A percentile compares a stretch with the other conserved stretches of the same genome.
phyloP scores from a whole-genome alignment of 2,888 invertebrate genomes.

The Rotaria macrura region DNA sequence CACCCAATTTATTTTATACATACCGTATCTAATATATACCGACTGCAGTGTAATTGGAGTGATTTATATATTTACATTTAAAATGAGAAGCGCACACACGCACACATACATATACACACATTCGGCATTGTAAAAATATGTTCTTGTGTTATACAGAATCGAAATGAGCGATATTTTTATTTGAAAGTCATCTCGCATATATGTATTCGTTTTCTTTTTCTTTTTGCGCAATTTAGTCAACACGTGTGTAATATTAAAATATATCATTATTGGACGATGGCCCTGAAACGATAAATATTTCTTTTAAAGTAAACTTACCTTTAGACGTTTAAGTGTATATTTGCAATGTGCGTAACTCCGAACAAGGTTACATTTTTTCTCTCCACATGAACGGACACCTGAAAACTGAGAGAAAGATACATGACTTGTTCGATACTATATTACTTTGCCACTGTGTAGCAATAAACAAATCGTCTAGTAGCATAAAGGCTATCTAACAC shows the following conservation, averaged over 20 bases:
- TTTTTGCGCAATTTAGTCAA: not conserved
- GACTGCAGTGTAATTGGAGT: not conserved
- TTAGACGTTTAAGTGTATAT: not conserved
- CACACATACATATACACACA: not conserved
- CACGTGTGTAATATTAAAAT: not conserved
- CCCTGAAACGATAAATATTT: constrained; percentile 3
- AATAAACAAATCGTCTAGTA: not conserved
- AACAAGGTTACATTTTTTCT: not conserved
- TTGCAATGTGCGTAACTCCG: not conserved
- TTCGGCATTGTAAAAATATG: not conserved
- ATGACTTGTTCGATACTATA: not conserved
- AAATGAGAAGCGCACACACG: too few relatives aligned
- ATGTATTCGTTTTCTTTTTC: not conserved
- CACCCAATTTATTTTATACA: not conserved
- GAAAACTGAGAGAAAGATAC: not conserved
- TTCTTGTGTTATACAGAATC: not conserved
- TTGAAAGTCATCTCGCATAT: not conserved
- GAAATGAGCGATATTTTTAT: not conserved
- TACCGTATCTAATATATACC: not conserved
- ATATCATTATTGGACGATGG: not conserved
- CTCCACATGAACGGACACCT: not conserved
- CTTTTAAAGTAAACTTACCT: not conserved
- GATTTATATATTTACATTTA: not conserved
- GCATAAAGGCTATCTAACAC: too few relatives aligned
- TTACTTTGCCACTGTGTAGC: not conserved